Base-by-base conservation (phyloP, 2,797 vertebrate species). In the Cygnus olor region DNA sequence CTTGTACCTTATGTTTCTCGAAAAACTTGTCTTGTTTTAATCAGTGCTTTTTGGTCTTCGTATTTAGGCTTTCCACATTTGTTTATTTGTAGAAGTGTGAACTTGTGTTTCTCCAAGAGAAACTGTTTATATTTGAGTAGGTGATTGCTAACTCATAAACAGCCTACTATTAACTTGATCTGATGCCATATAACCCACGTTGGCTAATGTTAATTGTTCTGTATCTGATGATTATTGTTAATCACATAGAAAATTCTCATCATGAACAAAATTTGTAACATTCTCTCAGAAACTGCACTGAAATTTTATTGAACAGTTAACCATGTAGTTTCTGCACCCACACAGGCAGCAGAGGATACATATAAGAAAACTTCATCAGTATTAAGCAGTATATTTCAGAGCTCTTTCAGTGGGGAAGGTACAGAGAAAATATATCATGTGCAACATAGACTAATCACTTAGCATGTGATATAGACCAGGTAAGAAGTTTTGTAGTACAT, bases 251-350 rank as follows among this genome's bases (percentile, higher is more conserved):
- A 80, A 64, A 32, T 5, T 64, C 51, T 64, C 66, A 20, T 19
- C 19, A 27, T 80, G 54, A 60, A 3, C 25, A 34, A 68, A 15
- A 36, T 30, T 60, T 91, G 14, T 40, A 79, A 40, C 30, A 21
- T 54, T 71, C 36, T 54, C 30, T 65, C 20, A 44, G 42, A 44
- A 40, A 65, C 28, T 65, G 63, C 28, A 44, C 28, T 71, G 69
- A 71, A 54, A 54, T 51, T 11, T 56, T 42, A 40, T 32, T 18
- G 30, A 42, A 88, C 87, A 97, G 88, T 95, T 93, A 91, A 60
- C 51, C 20, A 20, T 80, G 64, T 61, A 73, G 21, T 70, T 80
- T 93, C 57, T 96, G 56, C 73, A 96, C 89, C 64, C 60, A 63
- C 4, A 6, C 45, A 82, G 54, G 30, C 54, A 86, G 36, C 36